These are phyloP conservation scores for Pegoplata infirma DNA, from an alignment of 2,888 invertebrate species.

Conservation along the genomic window DNA sequence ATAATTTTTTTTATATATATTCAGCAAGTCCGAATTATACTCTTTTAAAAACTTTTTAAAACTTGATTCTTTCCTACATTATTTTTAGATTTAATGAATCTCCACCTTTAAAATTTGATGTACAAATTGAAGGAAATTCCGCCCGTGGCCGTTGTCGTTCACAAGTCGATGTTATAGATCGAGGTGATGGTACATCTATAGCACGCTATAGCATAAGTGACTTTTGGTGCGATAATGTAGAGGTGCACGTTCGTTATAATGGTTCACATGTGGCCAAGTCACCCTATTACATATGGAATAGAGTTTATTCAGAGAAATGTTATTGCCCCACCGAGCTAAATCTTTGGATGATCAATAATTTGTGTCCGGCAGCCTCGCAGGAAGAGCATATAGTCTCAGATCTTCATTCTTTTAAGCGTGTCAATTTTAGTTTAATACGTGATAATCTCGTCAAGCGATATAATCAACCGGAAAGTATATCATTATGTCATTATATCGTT, in stretches of 20 bases:
- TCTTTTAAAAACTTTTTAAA: too few species aligned
- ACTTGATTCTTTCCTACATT: too few species aligned
- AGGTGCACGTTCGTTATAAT: constrained; percentile 82
- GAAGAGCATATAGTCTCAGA: constrained; percentile 87
- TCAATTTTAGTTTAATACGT: constrained; percentile 85
- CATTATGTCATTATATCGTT: constrained; percentile 93
- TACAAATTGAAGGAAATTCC: constrained; percentile 81
- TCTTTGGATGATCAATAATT: constrained; percentile 84
- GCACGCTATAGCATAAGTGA: constrained; percentile 89
- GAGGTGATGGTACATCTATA: constrained; percentile 90
- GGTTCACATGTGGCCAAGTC: constrained; percentile 74
- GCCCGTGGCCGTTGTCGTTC: constrained; percentile 83
- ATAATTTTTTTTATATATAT: too few species aligned
- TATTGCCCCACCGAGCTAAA: constrained; percentile 86
- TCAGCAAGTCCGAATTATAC: too few species aligned
- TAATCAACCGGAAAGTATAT: constrained; percentile 88
- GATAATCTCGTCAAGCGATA: constrained; percentile 84
- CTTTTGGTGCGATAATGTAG: constrained; percentile 85
- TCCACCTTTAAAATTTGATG: constrained; percentile 79
- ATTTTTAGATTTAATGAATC: constrained; percentile 81
- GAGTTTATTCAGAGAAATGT: constrained; percentile 89
- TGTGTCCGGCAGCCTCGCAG: constrained; percentile 80
- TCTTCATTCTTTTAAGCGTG: constrained; percentile 82
- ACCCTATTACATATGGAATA: constrained; percentile 76
- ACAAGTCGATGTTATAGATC: constrained; percentile 87